Evolutionary conservation across 2,888 invertebrate species (phyloP), one percentile per base, ranked within the genome.

Genomic region (Heliconius cydno): DNA sequence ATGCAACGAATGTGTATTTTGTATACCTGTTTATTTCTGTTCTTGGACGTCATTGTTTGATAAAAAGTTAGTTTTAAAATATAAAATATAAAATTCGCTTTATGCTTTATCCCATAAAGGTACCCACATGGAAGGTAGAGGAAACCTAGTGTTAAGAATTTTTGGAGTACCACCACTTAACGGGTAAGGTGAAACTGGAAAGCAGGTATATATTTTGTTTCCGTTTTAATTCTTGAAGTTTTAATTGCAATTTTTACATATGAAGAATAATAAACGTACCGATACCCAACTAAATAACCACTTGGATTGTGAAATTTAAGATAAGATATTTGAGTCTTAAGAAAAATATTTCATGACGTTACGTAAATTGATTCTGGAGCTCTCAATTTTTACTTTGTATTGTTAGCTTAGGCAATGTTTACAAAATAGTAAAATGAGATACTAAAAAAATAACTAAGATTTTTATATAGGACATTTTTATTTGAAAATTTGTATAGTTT

Each of bases 1-100:
- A 77, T 46, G 68, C 25, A 68, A 60, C 30, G 68, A 76, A 71
- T 76, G 71, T 74, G 30, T 68, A 74, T 52, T 22, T 74, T 75
- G 63, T 34, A 65, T 63, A 10, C 25, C 25, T 28, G 28, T 71
- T 72, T 66, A 70, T 70, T 60, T 75, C 38, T 68, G 13, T 76
- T 25, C 34, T n/a, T 28, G n/a, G 34, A 73, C 73, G 73, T 70
- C 70, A 9, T 25, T 6, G n/a, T 60, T 34, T 60, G 3, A 57
- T 12, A n/a, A n/a, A 73, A 30, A n/a, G 22, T 1, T 5, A 12
- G 13, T 52, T 73, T n/a, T 60, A 28, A 13, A 30, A 28, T 13
- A 57, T 57, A 9, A 22, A 22, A 9, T 22, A 57, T 22, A 7
- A 57, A 22, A 1, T 0, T 0, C 2, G 22, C 10, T n/a, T 1